Base-by-base conservation (phyloP, 2,888 invertebrate species). In the Eupithecia dodoneata region DNA sequence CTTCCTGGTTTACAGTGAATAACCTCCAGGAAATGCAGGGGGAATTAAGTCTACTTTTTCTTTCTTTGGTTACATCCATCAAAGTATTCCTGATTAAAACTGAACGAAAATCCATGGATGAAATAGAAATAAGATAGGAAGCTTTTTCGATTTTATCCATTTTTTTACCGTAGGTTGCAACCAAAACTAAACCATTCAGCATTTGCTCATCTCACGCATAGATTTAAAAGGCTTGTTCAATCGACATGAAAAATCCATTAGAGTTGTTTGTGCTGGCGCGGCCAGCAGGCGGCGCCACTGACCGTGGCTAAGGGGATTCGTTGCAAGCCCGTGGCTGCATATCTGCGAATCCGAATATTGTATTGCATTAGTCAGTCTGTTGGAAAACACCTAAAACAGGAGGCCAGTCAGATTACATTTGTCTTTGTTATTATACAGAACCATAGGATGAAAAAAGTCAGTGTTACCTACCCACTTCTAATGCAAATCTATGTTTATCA, bases 241-340 rank as follows among this genome's bases (percentile, higher is more conserved):
- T 93, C 92, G 93, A 94, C 94, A 94, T 93, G 94, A 94, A 94
- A 94, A 94, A 94, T 91, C 94, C 94, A 94, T 94, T 94, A 94
- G 90, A 91, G 89, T 91, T 91, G 90, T 91, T 92, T 92, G 90
- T 89, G 88, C 88, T 88, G 88, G 89, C 88, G 84, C 85, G 86
- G 87, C 87, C 87, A 86, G 88, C 87, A 89, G 89, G 89, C 91
- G 90, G 87, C 88, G 89, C 84, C 92, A 92, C 91, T 94, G 93
- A 93, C 94, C 94, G 93, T 94, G 87, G 87, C 86, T 94, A 94
- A 95, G 92, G 90, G 93, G 94, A 94, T 95, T 94, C 92, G 92
- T 89, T 89, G 89, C 90, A 88, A 87, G 87, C 84, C 86, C 86
- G 86, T 79, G 84, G 85, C 85, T 87, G 86, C 87, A 88, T 83